phyloP scores from a whole-genome alignment of 2,113 vertebrate species.

The Dromiciops gliroides region DNA sequence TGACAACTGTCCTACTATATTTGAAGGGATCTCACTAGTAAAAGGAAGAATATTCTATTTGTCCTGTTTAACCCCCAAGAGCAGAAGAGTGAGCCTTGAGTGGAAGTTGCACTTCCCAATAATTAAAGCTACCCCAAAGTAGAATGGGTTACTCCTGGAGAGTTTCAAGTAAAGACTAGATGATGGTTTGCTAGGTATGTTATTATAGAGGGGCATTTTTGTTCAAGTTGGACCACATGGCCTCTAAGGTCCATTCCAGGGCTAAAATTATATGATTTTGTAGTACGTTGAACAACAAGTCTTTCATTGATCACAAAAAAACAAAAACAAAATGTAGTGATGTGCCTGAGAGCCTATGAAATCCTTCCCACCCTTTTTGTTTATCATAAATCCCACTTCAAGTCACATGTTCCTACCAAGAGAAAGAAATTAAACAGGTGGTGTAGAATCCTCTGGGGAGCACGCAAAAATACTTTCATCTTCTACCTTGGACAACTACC shows the following conservation, averaged over 20 bases:
- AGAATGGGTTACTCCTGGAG: not conserved
- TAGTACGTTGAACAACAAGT: not conserved
- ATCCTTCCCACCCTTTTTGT: not conserved
- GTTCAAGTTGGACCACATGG: not conserved
- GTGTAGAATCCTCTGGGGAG: not conserved
- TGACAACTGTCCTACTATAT: not conserved
- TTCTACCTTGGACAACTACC: not conserved
- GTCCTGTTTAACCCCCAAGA: not conserved
- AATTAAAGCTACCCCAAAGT: not conserved
- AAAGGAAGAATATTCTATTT: not conserved
- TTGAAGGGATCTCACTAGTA: not conserved
- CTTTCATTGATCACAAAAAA: no score
- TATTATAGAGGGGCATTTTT: not conserved
- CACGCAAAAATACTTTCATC: not conserved
- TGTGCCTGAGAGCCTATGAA: not conserved
- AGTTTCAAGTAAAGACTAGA: not conserved
- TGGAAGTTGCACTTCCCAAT: not conserved
- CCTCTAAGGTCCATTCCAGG: not conserved
- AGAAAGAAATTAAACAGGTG: not conserved
- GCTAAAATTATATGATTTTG: not conserved
- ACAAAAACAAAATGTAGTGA: not conserved
- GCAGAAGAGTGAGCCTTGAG: not conserved
- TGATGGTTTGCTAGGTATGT: not conserved
- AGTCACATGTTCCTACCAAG: not conserved
- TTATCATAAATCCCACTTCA: slow-evolving; percentile 13